These are phyloP conservation scores for Hepsetus odoe DNA, from an alignment of 2,113 vertebrate species.

Conservation along the genomic window DNA sequence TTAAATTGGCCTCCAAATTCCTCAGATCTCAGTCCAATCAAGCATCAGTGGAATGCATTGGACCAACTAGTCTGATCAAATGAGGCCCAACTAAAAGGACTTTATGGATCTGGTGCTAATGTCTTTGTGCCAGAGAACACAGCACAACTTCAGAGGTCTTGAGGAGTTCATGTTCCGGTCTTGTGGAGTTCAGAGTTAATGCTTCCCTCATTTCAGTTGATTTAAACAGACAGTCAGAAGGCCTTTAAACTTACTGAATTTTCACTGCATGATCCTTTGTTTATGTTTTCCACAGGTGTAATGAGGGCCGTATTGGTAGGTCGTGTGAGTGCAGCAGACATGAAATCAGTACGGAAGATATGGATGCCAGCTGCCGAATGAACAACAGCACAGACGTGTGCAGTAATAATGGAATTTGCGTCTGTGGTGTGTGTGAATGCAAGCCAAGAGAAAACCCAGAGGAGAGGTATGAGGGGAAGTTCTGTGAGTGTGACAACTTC, in stretches of 20 bases:
- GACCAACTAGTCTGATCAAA: no score
- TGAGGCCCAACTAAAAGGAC: no score
- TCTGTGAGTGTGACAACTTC: slow-evolving; percentile 98
- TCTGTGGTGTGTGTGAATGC: slow-evolving; percentile 95
- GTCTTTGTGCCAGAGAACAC: no score
- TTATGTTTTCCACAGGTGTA: slow-evolving; percentile 78
- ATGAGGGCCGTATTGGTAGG: slow-evolving; percentile 90
- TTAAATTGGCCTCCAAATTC: no score
- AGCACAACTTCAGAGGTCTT: no score
- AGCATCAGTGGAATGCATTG: no score
- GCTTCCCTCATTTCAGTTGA: not conserved
- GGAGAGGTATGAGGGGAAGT: slow-evolving; percentile 93
- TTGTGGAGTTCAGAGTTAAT: not conserved
- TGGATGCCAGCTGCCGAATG: slow-evolving; percentile 93
- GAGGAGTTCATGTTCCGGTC: no score
- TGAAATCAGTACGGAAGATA: slow-evolving; percentile 91
- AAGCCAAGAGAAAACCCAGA: slow-evolving; percentile 89
- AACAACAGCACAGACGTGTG: slow-evolving; percentile 95
- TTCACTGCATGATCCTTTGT: not conserved
- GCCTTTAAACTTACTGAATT: not conserved
- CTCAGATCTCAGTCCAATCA: no score
- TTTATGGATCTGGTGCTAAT: no score
- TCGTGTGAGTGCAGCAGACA: slow-evolving; percentile 94
- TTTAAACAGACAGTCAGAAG: not conserved
- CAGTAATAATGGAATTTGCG: slow-evolving; percentile 94